These are phyloP conservation scores for Diarsia dahlii DNA, from an alignment of 2,888 invertebrate species.

Conservation along the genomic window DNA sequence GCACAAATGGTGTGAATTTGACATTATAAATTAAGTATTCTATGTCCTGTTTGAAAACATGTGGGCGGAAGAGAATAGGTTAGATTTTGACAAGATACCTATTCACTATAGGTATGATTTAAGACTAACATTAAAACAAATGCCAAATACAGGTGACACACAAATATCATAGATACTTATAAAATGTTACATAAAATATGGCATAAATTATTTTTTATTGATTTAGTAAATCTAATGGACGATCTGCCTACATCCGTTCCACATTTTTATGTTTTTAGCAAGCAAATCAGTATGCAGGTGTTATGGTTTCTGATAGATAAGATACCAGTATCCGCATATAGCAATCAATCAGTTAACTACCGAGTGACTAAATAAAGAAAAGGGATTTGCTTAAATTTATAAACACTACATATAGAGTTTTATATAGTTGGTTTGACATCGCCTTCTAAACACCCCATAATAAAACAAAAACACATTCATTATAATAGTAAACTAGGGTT, in stretches of 20 bases:
- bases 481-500: not conserved
- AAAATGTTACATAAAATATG: conserved; percentile 23
- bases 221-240: not conserved
- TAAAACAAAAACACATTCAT: not conserved
- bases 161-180: conserved; percentile 44
- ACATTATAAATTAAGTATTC: conserved; percentile 38
- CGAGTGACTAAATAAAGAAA: not conserved
- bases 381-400: not conserved
- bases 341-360: not conserved
- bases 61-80: conserved; percentile 48
- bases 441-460: not conserved
- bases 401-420: not conserved
- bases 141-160: conserved; percentile 44
- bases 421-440: not conserved
- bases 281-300: not conserved
- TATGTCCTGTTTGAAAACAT: conserved; percentile 25
- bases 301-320: not conserved
- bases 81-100: conserved; percentile 26
- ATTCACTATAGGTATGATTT: conserved; percentile 33
- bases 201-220: conserved; percentile 27
- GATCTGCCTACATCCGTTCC: conserved; percentile 37
- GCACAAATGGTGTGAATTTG: conserved; percentile 22
- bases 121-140: conserved; percentile 54
- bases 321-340: not conserved
- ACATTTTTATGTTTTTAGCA: conserved; percentile 9